These are phyloP conservation scores for Drosophila jambulina DNA, from an alignment of 1,140 invertebrate genomes.

Conservation along the genomic window DNA sequence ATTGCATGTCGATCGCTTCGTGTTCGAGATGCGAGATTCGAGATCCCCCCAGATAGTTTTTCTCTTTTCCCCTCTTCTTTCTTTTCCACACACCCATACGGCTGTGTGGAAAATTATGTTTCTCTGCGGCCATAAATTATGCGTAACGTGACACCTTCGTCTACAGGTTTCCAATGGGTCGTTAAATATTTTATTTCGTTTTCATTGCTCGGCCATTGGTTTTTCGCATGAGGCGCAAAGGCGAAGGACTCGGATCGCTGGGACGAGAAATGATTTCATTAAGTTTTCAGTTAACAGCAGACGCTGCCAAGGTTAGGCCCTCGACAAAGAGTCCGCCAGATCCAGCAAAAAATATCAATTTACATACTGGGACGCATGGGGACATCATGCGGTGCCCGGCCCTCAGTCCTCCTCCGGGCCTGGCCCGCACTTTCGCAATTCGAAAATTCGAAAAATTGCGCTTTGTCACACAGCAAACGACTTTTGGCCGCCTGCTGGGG, in stretches of 20 bases:
- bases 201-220: conserved; percentile 56
- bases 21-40: conserved; percentile 46
- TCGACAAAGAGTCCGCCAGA: conserved; percentile 52
- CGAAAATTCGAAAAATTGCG: conserved; percentile 77
- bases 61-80: conserved; percentile 19
- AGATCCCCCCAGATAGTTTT: conserved; percentile 50
- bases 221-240: conserved; percentile 21
- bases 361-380: conserved; percentile 56
- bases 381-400: conserved; percentile 71
- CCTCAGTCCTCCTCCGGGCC: conserved; percentile 22
- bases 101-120: conserved; percentile 67
- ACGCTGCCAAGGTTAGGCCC: conserved; percentile 71
- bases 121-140: conserved; percentile 80
- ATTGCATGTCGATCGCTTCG: conserved; percentile 56
- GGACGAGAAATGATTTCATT: conserved; percentile 74
- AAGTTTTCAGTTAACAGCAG: conserved; percentile 70
- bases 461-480: conserved; percentile 70
- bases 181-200: conserved; percentile 77
- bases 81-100: not conserved
- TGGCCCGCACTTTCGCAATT: conserved; percentile 75
- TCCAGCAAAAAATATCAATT: conserved; percentile 73
- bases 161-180: conserved; percentile 69
- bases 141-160: conserved; percentile 84
- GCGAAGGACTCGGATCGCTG: conserved; percentile 20
- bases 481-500: conserved; percentile 64